phyloP scores from a whole-genome alignment of 2,113 vertebrate species.

The Willisornis vidua region DNA sequence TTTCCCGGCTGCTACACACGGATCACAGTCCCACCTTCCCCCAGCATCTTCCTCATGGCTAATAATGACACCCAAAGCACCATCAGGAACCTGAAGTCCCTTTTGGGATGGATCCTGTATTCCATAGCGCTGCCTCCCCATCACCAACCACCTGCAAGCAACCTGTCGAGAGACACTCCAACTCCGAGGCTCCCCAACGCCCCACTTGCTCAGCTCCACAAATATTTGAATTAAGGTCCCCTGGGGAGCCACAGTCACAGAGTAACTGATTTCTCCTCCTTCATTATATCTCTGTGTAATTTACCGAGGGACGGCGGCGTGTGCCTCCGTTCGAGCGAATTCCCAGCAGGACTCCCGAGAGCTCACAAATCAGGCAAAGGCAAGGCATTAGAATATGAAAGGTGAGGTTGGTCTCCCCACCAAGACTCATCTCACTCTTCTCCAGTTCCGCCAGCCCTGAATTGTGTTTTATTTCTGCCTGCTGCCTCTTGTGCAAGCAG shows the following conservation, averaged over 20 bases:
- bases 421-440: constrained; percentile 18
- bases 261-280: constrained; percentile 73
- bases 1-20: not conserved
- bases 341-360: constrained; percentile 68
- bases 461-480: not conserved
- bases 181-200: constrained; percentile 21
- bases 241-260: constrained; percentile 65
- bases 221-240: constrained; percentile 74
- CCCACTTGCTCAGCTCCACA: constrained; percentile 70
- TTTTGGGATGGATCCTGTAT: not conserved
- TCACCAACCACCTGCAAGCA: constrained; percentile 43
- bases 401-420: constrained; percentile 62
- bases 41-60: not conserved
- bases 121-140: not conserved
- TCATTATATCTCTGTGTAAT: constrained; percentile 74
- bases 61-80: not conserved
- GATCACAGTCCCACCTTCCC: not conserved
- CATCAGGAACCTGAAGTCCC: not conserved
- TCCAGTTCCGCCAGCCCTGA: not conserved
- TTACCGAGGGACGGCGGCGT: constrained; percentile 63
- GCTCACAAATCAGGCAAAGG: constrained; percentile 71
- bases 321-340: constrained; percentile 59
- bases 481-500: not conserved
- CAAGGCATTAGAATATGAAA: constrained; percentile 73
- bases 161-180: constrained; percentile 54